Evolutionary conservation across 2,113 vertebrate genomes (phyloP).

Genomic region (Gymnogyps californianus): DNA sequence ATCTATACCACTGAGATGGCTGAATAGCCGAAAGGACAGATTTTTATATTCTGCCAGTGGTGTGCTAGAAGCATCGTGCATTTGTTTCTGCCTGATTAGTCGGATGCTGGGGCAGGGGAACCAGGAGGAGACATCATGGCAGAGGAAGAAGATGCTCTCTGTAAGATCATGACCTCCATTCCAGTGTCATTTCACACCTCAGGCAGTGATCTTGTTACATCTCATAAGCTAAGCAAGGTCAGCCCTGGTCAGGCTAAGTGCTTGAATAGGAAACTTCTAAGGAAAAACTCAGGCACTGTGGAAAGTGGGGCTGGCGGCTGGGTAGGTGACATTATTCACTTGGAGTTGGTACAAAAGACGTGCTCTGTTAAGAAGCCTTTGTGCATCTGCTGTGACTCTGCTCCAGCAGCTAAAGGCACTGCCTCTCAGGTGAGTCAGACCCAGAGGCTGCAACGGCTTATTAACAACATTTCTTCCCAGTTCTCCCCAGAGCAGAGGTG

Average conservation of each 20-base stretch:
- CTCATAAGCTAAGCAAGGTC: conserved; percentile 63
- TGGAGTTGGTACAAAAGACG: neutral
- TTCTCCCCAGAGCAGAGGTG: neutral
- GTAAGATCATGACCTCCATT: conserved; percentile 61
- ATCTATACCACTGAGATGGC: neutral
- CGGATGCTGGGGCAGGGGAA: neutral
- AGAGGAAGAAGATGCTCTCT: conserved; percentile 12
- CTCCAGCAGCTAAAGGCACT: neutral
- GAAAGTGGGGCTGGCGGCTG: conserved; percentile 20
- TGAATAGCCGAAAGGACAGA: neutral
- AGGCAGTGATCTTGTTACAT: conserved; percentile 65
- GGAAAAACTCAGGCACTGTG: neutral
- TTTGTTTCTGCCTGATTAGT: conserved; percentile 48
- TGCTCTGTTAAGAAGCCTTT: neutral
- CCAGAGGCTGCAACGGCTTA: neutral
- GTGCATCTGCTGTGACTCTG: neutral
- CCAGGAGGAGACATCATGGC: neutral
- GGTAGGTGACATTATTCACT: conserved; percentile 46
- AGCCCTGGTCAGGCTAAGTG: conserved; percentile 43
- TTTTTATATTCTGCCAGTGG: conserved; percentile 36
- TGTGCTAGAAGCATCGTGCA: neutral
- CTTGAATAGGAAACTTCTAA: conserved; percentile 64
- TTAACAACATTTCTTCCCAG: neutral
- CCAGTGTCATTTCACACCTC: conserved; percentile 65
- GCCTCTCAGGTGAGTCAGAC: neutral